Conservation (phyloP, 92 coral and sea anemone genomes). For the Phenganax stokvisi region DNA sequence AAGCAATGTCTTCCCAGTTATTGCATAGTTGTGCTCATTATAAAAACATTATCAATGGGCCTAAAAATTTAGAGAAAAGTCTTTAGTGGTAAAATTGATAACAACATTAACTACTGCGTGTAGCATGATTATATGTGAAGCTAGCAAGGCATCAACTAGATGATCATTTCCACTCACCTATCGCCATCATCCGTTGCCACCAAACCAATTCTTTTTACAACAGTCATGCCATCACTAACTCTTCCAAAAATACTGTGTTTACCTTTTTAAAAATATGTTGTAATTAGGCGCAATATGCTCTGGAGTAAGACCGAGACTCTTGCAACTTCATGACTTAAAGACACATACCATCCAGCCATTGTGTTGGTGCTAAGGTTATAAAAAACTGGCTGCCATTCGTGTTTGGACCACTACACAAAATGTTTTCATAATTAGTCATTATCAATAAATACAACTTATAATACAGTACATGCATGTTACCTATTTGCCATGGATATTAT, state of each 20-base stretch:
- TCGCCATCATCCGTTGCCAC: constrained; percentile 70
- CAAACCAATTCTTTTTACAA: constrained; percentile 77
- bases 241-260: constrained; percentile 97
- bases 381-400: constrained; percentile 98
- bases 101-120: not conserved
- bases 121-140: not conserved
- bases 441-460: not conserved
- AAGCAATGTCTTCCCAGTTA: not conserved
- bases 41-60: constrained; percentile 36
- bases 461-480: constrained; percentile 30
- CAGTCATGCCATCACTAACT: constrained; percentile 62
- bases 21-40: constrained; percentile 13
- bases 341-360: constrained; percentile 93
- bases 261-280: constrained; percentile 44
- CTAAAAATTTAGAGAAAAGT: not conserved
- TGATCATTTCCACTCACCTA: constrained; percentile 47
- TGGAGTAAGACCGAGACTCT: not conserved
- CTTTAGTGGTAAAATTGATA: not conserved
- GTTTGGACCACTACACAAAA: constrained; percentile 71
- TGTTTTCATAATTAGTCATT: not conserved
- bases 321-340: not conserved
- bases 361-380: constrained; percentile 81
- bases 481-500: constrained; percentile 97
- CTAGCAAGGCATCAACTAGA: not conserved
- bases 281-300: not conserved